Percentiles rank a stretch among this genome's conserved stretches.
Conservation (phyloP, 2,797 vertebrate genomes). For the Syngnathus acus region DNA sequence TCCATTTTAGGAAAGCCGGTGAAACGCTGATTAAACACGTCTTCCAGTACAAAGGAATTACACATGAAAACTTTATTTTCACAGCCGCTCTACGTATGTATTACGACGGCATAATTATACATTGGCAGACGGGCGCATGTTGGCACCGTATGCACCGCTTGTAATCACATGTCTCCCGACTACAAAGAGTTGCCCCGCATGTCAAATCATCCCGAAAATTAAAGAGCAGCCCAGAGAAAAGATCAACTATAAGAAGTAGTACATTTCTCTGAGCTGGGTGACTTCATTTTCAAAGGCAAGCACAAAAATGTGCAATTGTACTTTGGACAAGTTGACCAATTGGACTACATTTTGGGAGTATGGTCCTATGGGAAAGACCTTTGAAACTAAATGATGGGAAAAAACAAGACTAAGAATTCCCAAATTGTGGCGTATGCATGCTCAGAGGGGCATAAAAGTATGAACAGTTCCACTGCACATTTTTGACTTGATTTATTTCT, state of each 20-base stretch:
- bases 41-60: background rate
- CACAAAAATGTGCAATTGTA: slow-evolving; percentile 27
- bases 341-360: slow-evolving; percentile 53
- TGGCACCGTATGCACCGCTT: slow-evolving; percentile 57
- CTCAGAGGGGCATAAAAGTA: too few species aligned
- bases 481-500: too few species aligned
- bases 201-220: slow-evolving; percentile 58
- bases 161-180: slow-evolving; percentile 65
- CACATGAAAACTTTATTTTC: slow-evolving; percentile 36
- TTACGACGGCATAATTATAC: slow-evolving; percentile 71
- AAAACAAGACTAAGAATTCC: background rate
- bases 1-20: background rate
- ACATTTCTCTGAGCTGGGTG: slow-evolving; percentile 5
- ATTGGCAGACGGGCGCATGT: slow-evolving; percentile 55
- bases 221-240: slow-evolving; percentile 24
- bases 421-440: background rate
- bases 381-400: background rate
- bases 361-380: slow-evolving; percentile 41
- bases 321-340: slow-evolving; percentile 31
- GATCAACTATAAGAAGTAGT: background rate
- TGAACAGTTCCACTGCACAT: too few species aligned
- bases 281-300: slow-evolving; percentile 27
- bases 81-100: slow-evolving; percentile 47
- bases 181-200: slow-evolving; percentile 44
- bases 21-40: background rate